A percentile compares a stretch with the other conserved stretches of the same genome.
Conservation (phyloP, 2,888 invertebrate genomes). For the Seira musarum region DNA sequence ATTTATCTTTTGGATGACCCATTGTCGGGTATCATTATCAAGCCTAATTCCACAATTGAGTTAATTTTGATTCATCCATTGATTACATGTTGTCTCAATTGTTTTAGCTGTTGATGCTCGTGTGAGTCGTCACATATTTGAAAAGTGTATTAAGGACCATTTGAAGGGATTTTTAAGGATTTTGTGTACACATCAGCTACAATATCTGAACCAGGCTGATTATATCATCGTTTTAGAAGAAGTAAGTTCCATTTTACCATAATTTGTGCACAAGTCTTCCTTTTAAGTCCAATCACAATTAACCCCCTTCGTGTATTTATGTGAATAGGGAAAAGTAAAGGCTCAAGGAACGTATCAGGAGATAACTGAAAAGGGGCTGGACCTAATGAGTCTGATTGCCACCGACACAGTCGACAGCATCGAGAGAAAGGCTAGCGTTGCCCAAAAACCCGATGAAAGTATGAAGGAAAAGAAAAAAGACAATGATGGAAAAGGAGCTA, state of each 20-base stretch:
- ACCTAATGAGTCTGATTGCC: slow-evolving; percentile 70
- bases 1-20: slow-evolving; percentile 71
- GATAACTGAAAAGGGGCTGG: slow-evolving; percentile 63
- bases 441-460: neutral
- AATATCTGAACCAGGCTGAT: slow-evolving; percentile 71
- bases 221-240: slow-evolving; percentile 59
- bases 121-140: slow-evolving; percentile 62
- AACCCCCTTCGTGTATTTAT: slow-evolving; percentile 69
- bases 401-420: slow-evolving; percentile 70
- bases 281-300: slow-evolving; percentile 70
- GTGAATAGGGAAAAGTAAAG: slow-evolving; percentile 75
- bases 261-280: slow-evolving; percentile 74
- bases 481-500: no score
- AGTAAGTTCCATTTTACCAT: slow-evolving; percentile 78
- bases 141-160: slow-evolving; percentile 72
- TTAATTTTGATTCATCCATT: neutral
- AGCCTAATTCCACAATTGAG: no score
- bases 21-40: neutral
- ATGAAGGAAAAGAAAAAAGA: slow-evolving; percentile 43
- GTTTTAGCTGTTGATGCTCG: slow-evolving; percentile 74
- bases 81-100: neutral
- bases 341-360: slow-evolving; percentile 75
- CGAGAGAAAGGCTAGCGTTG: slow-evolving; percentile 44
- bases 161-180: slow-evolving; percentile 73
- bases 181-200: slow-evolving; percentile 85